These are phyloP conservation scores for Drosophila sordidapex DNA, from an alignment of 2,888 invertebrate genomes.

Conservation along the genomic window DNA sequence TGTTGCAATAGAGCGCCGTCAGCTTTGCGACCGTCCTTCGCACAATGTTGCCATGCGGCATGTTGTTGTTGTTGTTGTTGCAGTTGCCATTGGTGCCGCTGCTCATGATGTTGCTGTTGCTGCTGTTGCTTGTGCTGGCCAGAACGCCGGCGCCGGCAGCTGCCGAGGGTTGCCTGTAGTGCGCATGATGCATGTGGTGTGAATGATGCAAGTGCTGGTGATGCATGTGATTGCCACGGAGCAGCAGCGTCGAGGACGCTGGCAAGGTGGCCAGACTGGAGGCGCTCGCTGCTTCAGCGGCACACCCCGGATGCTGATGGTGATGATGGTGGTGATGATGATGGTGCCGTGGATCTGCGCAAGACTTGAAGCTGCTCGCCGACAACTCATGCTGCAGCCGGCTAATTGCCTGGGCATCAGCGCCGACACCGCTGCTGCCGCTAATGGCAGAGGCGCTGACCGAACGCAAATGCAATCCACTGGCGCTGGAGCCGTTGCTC, in stretches of 20 bases:
- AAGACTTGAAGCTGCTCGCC: slow-evolving; percentile 76
- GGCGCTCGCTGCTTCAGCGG: slow-evolving; percentile 21
- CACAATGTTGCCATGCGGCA: slow-evolving; percentile 81
- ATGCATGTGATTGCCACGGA: slow-evolving; percentile 64
- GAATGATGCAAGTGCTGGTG: slow-evolving; percentile 71
- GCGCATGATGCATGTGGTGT: slow-evolving; percentile 71
- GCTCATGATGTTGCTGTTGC: slow-evolving; percentile 12
- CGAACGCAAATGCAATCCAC: slow-evolving; percentile 78
- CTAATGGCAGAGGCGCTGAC: slow-evolving; percentile 83
- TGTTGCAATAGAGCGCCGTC: slow-evolving; percentile 82
- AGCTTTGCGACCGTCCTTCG: slow-evolving; percentile 84
- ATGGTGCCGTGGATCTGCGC: slow-evolving; percentile 82
- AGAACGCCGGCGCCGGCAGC: slow-evolving; percentile 25
- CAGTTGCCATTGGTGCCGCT: slow-evolving; percentile 14
- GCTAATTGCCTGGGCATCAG: slow-evolving; percentile 62
- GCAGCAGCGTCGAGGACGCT: slow-evolving; percentile 52
- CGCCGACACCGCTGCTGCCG: slow-evolving; percentile 67
- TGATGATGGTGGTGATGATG: slow-evolving; percentile 84
- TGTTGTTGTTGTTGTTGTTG: slow-evolving; percentile 64
- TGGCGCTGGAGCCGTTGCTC: slow-evolving; percentile 43
- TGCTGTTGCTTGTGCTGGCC: slow-evolving; percentile 19
- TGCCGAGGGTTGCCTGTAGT: slow-evolving; percentile 35
- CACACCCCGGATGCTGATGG: slow-evolving; percentile 62
- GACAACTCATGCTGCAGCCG: slow-evolving; percentile 77
- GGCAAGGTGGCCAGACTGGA: slow-evolving; percentile 37